Conservation (phyloP, 1,140 invertebrate genomes). For the Pogonomyrmex barbatus region DNA sequence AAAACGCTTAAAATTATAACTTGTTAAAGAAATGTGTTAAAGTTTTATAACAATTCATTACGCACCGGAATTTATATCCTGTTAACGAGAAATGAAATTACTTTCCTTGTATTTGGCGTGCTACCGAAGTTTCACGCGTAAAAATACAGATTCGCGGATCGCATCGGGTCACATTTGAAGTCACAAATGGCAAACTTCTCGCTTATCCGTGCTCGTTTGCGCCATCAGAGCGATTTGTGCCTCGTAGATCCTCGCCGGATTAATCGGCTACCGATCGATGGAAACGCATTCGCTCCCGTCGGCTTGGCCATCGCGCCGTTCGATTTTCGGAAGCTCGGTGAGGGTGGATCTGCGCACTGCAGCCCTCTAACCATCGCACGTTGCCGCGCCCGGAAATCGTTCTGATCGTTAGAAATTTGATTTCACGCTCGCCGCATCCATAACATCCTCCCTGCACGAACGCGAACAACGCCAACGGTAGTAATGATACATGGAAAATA, state of each 20-base stretch:
- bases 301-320: constrained; percentile 8
- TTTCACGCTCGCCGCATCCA: constrained; percentile 82
- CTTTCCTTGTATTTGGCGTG: not conserved
- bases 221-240: constrained; percentile 50
- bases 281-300: not conserved
- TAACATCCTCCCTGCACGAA: constrained; percentile 75
- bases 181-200: constrained; percentile 49
- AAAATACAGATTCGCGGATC: not conserved
- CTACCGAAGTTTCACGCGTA: not conserved
- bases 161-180: constrained; percentile 31
- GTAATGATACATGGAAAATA: constrained; percentile 63
- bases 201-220: constrained; percentile 46
- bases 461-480: constrained; percentile 68
- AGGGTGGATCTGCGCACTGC: not conserved
- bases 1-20: not conserved
- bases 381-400: constrained; percentile 57
- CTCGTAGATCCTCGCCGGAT: constrained; percentile 46
- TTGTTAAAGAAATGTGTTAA: not conserved
- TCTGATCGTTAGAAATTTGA: constrained; percentile 83
- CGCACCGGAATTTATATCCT: not conserved
- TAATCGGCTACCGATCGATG: constrained; percentile 47
- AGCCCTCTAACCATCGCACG: constrained; percentile 9
- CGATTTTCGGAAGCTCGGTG: constrained; percentile 59
- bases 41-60: not conserved
- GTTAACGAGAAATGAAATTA: constrained; percentile 49